Conservation (phyloP, 2,888 invertebrate genomes). For the Yponomeuta sedellus region DNA sequence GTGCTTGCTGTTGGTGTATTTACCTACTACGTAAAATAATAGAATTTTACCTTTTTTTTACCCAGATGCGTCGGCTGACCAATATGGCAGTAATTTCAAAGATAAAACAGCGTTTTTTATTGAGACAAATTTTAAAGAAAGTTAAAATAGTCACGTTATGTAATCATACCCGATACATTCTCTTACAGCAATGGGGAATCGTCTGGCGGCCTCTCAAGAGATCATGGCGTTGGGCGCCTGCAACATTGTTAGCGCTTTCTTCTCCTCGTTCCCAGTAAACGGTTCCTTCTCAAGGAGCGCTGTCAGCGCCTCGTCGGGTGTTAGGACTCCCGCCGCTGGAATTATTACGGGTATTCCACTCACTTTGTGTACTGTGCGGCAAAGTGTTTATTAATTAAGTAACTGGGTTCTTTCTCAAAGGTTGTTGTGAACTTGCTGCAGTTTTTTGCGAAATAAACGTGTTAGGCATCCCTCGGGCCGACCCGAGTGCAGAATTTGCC, state of each 20-base stretch:
- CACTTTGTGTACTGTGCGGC: not conserved
- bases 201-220: slow-evolving; percentile 87
- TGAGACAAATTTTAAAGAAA: no score
- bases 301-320: slow-evolving; percentile 88
- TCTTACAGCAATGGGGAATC: slow-evolving; percentile 78
- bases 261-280: slow-evolving; percentile 86
- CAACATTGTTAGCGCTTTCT: slow-evolving; percentile 84
- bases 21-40: no score
- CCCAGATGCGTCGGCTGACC: no score
- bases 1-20: no score
- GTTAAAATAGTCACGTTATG: no score
- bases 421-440: not conserved
- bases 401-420: not conserved
- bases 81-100: no score
- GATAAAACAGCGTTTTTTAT: no score
- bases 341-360: slow-evolving; percentile 79
- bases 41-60: no score
- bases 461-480: no score
- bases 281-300: slow-evolving; percentile 86
- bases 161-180: no score
- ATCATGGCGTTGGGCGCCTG: slow-evolving; percentile 86
- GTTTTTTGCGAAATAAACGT: not conserved
- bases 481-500: no score
- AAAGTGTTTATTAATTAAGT: not conserved
- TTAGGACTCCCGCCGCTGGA: slow-evolving; percentile 84